phyloP scores from a whole-genome alignment of 1,140 invertebrate species.

The Polypedilum pembai region DNA sequence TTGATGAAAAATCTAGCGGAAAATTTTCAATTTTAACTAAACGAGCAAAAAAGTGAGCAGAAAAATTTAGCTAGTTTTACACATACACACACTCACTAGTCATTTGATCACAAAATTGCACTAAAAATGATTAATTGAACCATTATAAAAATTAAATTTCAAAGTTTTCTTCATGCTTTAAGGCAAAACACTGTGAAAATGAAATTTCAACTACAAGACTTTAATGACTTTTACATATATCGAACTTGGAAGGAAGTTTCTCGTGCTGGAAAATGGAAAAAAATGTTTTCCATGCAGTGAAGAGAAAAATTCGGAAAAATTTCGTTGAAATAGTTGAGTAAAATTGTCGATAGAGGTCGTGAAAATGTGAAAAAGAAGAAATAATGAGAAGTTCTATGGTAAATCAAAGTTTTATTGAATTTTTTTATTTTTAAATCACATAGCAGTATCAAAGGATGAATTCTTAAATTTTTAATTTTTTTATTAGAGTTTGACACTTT shows the following conservation, averaged over 20 bases:
- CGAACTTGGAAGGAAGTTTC: neutral
- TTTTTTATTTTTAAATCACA: too few relatives aligned
- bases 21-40: neutral
- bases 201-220: neutral
- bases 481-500: too few relatives aligned
- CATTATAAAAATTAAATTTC: slow-evolving; percentile 8
- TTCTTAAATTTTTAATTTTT: too few relatives aligned
- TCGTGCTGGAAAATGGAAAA: neutral
- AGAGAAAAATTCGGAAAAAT: neutral
- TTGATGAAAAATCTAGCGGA: neutral
- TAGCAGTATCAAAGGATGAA: too few relatives aligned
- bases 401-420: too few relatives aligned
- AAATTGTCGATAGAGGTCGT: too few relatives aligned
- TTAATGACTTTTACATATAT: neutral
- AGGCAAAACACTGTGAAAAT: slow-evolving; percentile 17
- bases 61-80: neutral
- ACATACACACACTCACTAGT: too few relatives aligned
- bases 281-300: neutral
- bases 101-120: neutral
- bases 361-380: too few relatives aligned
- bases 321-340: neutral
- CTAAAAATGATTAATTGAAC: slow-evolving; percentile 14
- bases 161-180: slow-evolving; percentile 13
- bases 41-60: neutral
- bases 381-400: too few relatives aligned